Base-by-base conservation (phyloP, 1,140 invertebrate species). In the Drosophila parabipectinata region DNA sequence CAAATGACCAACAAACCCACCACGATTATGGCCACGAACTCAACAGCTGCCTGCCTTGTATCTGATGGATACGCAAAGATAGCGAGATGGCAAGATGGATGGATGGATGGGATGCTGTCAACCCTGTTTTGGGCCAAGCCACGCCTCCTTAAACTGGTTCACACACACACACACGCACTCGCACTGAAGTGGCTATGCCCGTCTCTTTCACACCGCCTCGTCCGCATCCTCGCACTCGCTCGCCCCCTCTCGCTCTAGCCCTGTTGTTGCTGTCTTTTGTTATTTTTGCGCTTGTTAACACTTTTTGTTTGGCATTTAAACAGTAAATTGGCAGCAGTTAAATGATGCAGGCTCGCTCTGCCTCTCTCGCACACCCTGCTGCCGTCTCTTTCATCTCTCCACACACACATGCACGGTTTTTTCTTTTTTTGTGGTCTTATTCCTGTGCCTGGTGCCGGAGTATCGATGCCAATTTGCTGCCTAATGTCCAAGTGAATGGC, bases 231-330 rank as follows among this genome's bases (percentile, higher is more conserved):
- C 34, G 52, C 15, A 34, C 15, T 30, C 18, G 10, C 47, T 57
- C 28, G 8, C n/a, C 39, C 50, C 34, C 26, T 53, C 60, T 59
- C 34, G 34, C 71, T 62, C 51, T 28, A 7, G 9, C 44, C 1
- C 44, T 61, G 63, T 63, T 84, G 76, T 79, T 66, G 24, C 45
- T 79, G 52, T 77, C 74, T 90, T 90, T 90, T 90, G 79, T 91
- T 90, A 85, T 85, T 91, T 91, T 90, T 80, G 85, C 89, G 84
- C 89, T 91, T 87, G 82, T 87, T 87, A 88, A 85, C 89, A 91
- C 89, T 91, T 91, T 91, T 91, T 91, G 89, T 91, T 87, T 91
- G 89, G 85, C 89, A 87, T 91, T 91, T 91, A 91, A 91, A 91
- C 89, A 91, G 89, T 90, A 91, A 91, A 91, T 91, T 91, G 89